A percentile compares a stretch with the other conserved stretches of the same genome.
phyloP scores from a whole-genome alignment of 2,113 vertebrate species.

The Arothron firmamentum region DNA sequence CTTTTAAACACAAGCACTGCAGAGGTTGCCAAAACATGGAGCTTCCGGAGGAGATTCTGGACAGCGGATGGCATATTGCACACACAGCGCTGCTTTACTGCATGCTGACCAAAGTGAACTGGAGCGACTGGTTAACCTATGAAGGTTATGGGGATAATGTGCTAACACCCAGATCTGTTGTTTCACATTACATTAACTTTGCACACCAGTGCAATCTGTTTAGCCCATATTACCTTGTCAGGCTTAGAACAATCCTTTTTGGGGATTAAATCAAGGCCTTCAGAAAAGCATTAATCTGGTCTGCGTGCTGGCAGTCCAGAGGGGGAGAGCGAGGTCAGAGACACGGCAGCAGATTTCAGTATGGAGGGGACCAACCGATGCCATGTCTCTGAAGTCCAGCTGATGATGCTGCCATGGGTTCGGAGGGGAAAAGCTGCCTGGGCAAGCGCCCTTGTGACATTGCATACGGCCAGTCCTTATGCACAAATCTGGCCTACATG shows the following conservation, averaged over 20 bases:
- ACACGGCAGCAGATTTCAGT: slow-evolving; percentile 32
- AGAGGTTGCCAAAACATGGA: too few species aligned
- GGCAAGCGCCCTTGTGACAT: slow-evolving; percentile 16
- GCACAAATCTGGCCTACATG: slow-evolving; percentile 35
- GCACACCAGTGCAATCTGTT: slow-evolving; percentile 61
- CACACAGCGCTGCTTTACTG: too few species aligned
- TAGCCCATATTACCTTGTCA: slow-evolving; percentile 65
- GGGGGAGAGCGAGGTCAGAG: slow-evolving; percentile 23
- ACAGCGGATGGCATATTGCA: too few species aligned
- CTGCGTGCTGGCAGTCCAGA: slow-evolving; percentile 18
- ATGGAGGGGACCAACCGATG: slow-evolving; percentile 15
- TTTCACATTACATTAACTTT: slow-evolving; percentile 61
- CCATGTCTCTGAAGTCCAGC: slow-evolving; percentile 46
- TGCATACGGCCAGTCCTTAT: slow-evolving; percentile 30
- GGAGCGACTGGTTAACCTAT: slow-evolving; percentile 10
- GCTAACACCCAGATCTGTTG: slow-evolving; percentile 62
- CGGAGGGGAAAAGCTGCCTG: slow-evolving; percentile 30
- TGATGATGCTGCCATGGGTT: slow-evolving; percentile 29
- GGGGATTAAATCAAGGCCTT: slow-evolving; percentile 64
- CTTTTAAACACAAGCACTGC: too few species aligned
- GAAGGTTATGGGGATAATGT: slow-evolving; percentile 45
- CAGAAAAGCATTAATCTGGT: slow-evolving; percentile 64
- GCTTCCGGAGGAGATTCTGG: too few species aligned
- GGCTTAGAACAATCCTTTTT: slow-evolving; percentile 71
- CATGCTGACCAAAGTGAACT: neutral